Evolutionary conservation across 1,140 invertebrate genomes (phyloP).

Genomic region (Hestina assimilis): DNA sequence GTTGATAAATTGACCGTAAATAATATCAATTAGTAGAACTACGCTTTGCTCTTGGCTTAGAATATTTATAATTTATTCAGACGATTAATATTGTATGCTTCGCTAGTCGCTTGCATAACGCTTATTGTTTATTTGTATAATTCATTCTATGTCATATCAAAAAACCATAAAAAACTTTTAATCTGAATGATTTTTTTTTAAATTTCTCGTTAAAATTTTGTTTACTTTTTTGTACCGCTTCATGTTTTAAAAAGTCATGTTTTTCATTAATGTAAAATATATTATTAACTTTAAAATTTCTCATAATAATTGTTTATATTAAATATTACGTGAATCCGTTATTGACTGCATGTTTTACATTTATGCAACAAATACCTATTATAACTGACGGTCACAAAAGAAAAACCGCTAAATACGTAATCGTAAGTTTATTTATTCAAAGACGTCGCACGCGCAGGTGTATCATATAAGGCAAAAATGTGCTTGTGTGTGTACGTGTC

Average conservation of each 20-base stretch:
- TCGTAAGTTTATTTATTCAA: constrained; percentile 56
- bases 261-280: too few species aligned
- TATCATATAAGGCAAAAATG: constrained; percentile 51
- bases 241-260: too few species aligned
- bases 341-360: constrained; percentile 44
- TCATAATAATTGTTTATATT: too few species aligned
- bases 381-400: constrained; percentile 29
- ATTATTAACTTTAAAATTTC: too few species aligned
- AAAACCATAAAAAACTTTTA: too few species aligned
- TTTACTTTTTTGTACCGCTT: too few species aligned
- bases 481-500: constrained; percentile 44
- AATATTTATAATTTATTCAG: not conserved
- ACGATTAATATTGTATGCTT: not conserved
- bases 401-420: constrained; percentile 59
- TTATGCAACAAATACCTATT: constrained; percentile 37
- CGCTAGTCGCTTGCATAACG: too few species aligned
- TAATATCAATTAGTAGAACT: not conserved
- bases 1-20: constrained; percentile 2
- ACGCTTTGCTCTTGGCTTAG: not conserved
- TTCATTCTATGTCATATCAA: too few species aligned
- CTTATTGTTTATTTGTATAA: too few species aligned
- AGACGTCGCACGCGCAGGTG: constrained; percentile 46
- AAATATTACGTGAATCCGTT: constrained; percentile 39
- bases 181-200: too few species aligned
- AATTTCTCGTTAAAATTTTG: too few species aligned